Evolutionary conservation across 2,113 vertebrate genomes (phyloP), one percentile per base, ranked within the genome.

Genomic region (Athene noctua): DNA sequence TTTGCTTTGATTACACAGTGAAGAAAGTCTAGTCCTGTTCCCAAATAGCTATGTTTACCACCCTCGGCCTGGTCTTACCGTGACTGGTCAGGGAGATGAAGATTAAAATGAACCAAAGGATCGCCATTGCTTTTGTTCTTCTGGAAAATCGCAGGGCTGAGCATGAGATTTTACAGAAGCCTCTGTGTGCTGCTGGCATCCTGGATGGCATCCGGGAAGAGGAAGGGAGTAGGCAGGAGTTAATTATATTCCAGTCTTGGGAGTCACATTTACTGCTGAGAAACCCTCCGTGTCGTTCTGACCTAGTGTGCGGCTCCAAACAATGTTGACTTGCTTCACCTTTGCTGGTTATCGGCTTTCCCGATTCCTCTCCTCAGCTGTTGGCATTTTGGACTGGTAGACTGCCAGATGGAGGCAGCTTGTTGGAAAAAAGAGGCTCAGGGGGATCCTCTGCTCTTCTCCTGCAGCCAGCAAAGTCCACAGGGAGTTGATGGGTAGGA

Each of bases 1-100:
- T 61, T 61, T 22, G 3, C 42, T 51, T 42, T 58, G 26, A 44
- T 32, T 79, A 55, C 15, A 63, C 15, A 29, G 29, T 0, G 0
- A 34, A 10, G 11, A 75, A 75, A 72, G 23, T 27, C 65, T 20
- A 46, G 63, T 58, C 57, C 34, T 40, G 3, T 34, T 72, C 68
- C 87, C 82, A 88, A 23, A 51, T 29, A 66, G 20, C 57, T 59
- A n/a, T 59, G 2, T 46, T 55, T 71, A 71, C 75, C 65, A 57
- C 67, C 88, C 92, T 81, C 11, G 3, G 55, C 71, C 79, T 86
- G 54, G 10, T 86, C 96, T 97, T 97, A 97, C 97, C 96, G 3
- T 92, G 77, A 36, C 32, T 2, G 22, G 7, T 15, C 62, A 97
- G 38, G 42, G 57, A 89, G 77, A 82, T 0, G 94, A 96, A 62